Base-by-base conservation (phyloP, 2,797 vertebrate species). In the Cheirogaleus major region DNA sequence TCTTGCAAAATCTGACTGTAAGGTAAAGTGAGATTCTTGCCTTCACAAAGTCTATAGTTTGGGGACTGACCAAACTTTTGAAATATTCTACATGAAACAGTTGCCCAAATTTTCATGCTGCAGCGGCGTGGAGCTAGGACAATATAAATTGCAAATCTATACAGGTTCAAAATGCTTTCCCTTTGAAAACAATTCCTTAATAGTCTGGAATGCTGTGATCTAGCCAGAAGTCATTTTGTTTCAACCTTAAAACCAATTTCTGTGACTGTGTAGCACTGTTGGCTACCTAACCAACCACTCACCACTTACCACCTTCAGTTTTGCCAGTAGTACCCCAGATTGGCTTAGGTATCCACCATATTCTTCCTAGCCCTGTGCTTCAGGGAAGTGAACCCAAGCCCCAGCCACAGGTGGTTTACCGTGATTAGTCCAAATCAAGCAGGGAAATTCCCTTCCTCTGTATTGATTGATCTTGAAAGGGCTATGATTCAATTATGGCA, bases 181-280 rank as follows among this genome's bases (percentile, higher is more conserved):
- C 32, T 48, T 83, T 50, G 41, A 72, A 93, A 86, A 57, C 12
- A 30, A 50, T 32, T 79, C 55, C 65, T 32, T 4, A 18, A 50
- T 73, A 30, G 43, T 78, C 48, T 45, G 30, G 89, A 72, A 86
- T 73, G 50, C 41, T 52, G 5, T 89, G 41, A 48, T 35, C 73
- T 92, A 95, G 48, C 50, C 55, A 85, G 38, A 89, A 96, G 43
- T 59, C 30, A 65, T 15, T 72, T 76, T 96, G 89, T n/a, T 78
- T 50, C 59, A 87, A 59, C 7, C 30, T 43, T 76, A 63, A 3
- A 63, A 57, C 4, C 79, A 70, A 57, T 80, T 30, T 95, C 70
- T 52, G 35, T 73, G 59, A 52, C 48, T 30, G 1, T 73, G 41
- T n/a, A 50, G 45, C 67, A 48, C 5, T 41, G 35, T 25, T 79